These are phyloP conservation scores for Stegodyphus mimosarum DNA, from an alignment of 1,140 invertebrate species.

Conservation along the genomic window DNA sequence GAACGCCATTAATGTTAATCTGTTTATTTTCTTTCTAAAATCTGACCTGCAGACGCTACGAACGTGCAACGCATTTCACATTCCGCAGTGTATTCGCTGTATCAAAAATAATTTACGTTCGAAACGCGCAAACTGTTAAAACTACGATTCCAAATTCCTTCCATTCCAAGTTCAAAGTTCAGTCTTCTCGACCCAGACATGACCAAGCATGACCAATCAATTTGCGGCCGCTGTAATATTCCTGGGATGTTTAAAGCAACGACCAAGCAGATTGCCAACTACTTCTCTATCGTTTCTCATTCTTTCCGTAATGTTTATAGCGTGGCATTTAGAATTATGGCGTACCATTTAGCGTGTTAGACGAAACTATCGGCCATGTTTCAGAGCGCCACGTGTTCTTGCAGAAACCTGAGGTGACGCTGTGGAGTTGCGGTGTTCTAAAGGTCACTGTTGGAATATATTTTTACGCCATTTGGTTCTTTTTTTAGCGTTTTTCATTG, in stretches of 20 bases:
- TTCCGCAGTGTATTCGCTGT: neutral
- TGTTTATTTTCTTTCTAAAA: too few species aligned
- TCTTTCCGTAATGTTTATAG: slow-evolving; percentile 24
- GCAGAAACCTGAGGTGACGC: neutral
- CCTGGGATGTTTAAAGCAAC: neutral
- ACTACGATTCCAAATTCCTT: neutral
- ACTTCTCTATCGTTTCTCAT: slow-evolving; percentile 2
- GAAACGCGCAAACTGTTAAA: too few species aligned
- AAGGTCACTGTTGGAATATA: neutral
- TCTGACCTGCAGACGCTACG: too few species aligned
- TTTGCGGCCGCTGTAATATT: slow-evolving; percentile 3
- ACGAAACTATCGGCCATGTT: neutral
- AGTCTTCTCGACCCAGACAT: slow-evolving; percentile 16
- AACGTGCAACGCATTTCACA: neutral
- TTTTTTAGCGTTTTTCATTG: neutral
- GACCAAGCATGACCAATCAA: slow-evolving; percentile 46
- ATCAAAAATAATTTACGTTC: too few species aligned
- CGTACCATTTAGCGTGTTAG: slow-evolving; percentile 22
- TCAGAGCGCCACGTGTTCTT: slow-evolving; percentile 3
- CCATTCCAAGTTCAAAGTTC: slow-evolving; percentile 25
- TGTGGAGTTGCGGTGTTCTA: neutral
- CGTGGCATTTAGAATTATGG: slow-evolving; percentile 50
- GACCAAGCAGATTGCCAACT: slow-evolving; percentile 7
- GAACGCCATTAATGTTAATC: too few species aligned
- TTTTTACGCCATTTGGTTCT: neutral